phyloP scores from a whole-genome alignment of 2,113 vertebrate genomes.

The Callipepla squamata region DNA sequence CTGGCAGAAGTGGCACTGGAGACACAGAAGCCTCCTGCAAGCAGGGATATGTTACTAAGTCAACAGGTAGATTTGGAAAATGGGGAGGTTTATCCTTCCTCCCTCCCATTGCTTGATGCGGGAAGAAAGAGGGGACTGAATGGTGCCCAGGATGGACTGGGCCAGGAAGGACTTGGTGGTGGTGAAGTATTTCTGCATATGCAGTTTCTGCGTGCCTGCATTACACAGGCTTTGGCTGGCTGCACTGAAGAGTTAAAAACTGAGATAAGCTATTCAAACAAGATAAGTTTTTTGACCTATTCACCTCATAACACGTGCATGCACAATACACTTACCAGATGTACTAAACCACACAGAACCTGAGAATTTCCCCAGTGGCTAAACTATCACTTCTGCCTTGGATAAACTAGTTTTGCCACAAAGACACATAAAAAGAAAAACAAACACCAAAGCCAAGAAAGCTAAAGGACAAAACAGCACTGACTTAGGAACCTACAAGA shows the following conservation, averaged over 20 bases:
- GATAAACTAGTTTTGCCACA: conserved; percentile 15
- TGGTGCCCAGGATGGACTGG: background rate
- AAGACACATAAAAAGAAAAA: background rate
- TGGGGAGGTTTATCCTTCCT: background rate
- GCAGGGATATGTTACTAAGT: background rate
- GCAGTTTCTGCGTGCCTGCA: background rate
- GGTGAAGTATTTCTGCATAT: background rate
- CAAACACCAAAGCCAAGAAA: background rate
- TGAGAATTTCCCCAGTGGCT: conserved; percentile 48
- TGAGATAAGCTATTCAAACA: background rate
- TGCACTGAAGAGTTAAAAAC: conserved; percentile 3
- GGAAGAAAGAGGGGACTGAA: background rate
- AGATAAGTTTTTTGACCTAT: conserved; percentile 8
- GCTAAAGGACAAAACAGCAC: background rate
- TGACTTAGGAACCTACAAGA: background rate
- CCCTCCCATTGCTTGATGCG: accelerated
- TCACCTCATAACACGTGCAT: background rate
- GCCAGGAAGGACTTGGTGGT: background rate
- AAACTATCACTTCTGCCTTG: conserved; percentile 42
- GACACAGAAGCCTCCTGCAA: background rate
- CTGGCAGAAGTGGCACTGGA: background rate
- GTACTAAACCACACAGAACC: conserved; percentile 7
- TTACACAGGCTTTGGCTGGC: background rate
- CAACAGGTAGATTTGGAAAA: background rate
- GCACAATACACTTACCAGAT: background rate